phyloP scores from a whole-genome alignment of 2,797 vertebrate genomes.

The Pseudopleuronectes americanus region DNA sequence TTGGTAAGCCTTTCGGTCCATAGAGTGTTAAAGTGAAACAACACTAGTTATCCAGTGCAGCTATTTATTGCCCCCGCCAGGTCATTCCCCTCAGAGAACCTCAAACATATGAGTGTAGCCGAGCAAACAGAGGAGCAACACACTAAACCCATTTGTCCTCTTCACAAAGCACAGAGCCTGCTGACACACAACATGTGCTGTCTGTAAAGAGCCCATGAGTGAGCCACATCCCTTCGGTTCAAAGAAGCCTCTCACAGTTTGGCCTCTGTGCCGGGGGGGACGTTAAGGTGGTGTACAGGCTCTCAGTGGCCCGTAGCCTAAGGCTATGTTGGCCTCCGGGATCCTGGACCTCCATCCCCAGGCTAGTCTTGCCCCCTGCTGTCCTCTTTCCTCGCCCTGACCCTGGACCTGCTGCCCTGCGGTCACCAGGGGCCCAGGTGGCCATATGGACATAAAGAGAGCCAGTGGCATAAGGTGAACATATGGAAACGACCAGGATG shows the following conservation, averaged over 20 bases:
- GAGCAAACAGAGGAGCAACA: constrained; percentile 56
- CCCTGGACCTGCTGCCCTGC: constrained; percentile 51
- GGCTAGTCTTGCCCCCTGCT: constrained; percentile 24
- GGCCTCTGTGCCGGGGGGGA: constrained; percentile 32
- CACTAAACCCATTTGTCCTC: constrained; percentile 57
- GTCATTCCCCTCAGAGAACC: constrained; percentile 50
- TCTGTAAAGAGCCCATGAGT: constrained; percentile 52
- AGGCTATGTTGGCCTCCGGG: constrained; percentile 7
- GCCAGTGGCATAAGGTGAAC: constrained; percentile 72
- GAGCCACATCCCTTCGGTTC: constrained; percentile 52
- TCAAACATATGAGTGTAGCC: constrained; percentile 54
- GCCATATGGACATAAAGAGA: constrained; percentile 63
- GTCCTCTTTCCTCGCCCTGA: constrained; percentile 44
- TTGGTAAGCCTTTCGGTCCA: constrained; percentile 30
- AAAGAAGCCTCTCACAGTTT: constrained; percentile 63
- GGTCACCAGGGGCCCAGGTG: constrained; percentile 57
- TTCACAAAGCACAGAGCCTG: constrained; percentile 39
- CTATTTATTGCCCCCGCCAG: constrained; percentile 63
- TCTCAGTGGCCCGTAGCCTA: constrained; percentile 27
- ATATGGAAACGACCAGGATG: constrained; percentile 50
- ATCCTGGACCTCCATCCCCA: constrained; percentile 22
- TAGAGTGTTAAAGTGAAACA: constrained; percentile 68
- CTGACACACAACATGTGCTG: constrained; percentile 49
- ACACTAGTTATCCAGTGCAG: constrained; percentile 56
- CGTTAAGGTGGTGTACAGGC: constrained; percentile 36